Base-by-base conservation (phyloP, 2,113 vertebrate species). In the Podilymbus podiceps region DNA sequence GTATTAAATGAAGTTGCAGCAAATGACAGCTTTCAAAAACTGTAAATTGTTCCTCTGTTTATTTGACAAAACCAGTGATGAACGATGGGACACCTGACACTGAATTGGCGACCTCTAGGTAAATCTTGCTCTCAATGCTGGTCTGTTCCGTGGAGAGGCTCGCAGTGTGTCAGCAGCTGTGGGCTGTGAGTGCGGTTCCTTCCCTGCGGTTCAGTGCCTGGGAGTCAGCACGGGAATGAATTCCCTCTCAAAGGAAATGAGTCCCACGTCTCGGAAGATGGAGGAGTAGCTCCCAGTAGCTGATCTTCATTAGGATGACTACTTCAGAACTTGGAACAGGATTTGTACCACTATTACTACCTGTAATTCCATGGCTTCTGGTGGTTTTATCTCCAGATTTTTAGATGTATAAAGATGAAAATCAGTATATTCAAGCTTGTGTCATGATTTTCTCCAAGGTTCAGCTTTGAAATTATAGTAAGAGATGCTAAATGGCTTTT, bases 181-280 rank as follows among this genome's bases (percentile, higher is more conserved):
- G 40, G 21, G 30, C 10, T 31, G 16, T 4, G 8, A 72, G 40
- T 9, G 27, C 5, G 31, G 23, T 52, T 18, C 25, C 3, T 60
- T 53, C 12, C 38, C 53, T 2, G 1, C 1, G 1, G 12, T 12
- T 25, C 44, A 31, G 35, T 25, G 6, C 20, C 44, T 25, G 1
- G 5, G 2, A 22, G 42, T 56, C 7, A 14, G 13, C 9, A 38
- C 15, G 9, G 27, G 19, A n/a, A n/a, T 8, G 4, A 71, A n/a
- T 30, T 33, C 33, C 12, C 20, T 53, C 24, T 47, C 5, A 23
- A 46, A 52, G 6, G 5, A 52, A 20, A 38, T 11, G 9, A 31
- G 24, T 42, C 44, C 33, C 3, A 5, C 38, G 30, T 20, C 6
- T 19, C n/a, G 17, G 52, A 28, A 30, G 28, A 8, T n/a, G 20